Base-by-base conservation (phyloP, 1,140 invertebrate genomes). In the Planococcus citri region DNA sequence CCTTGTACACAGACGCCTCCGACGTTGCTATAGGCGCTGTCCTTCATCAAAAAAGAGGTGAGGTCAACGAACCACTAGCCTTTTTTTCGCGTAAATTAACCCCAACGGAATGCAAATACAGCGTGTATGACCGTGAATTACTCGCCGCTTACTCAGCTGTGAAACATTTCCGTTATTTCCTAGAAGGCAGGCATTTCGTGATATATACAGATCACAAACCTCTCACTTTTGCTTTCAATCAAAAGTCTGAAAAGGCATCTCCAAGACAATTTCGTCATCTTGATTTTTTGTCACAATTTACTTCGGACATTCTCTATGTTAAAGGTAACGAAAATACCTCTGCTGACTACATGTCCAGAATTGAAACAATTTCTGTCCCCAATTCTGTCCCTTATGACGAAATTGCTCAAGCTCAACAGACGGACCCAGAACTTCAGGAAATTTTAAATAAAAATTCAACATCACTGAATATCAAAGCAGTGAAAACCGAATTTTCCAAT, bases 91-190 rank as follows among this genome's bases (percentile, higher is more conserved):
- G 74, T 68, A 79, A 78, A 71, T 69, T 80, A 0, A 74, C 51
- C 8, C 57, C 72, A n/a, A 64, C 75, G 0, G 74, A 81, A 73
- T 29, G 69, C 21, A 75, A 76, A 37, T 79, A 80, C 68, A 74
- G 74, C 17, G 74, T 77, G 1, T 82, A 78, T 73, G 80, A 81
- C 70, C 68, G 78, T 9, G 80, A 83, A 73, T 72, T 83, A 1
- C 69, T 82, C 4, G 81, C 79, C 0, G 76, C 79, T 22, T 82
- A 81, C 73, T 64, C 72, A 20, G 75, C 75, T 8, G 73, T 81
- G 0, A 75, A 78, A 70, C 75, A 79, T 67, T 82, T 83, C 72
- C 72, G 74, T 6, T 75, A 80, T 68, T n/a, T 67, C 12, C 9
- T 67, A 8, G 22, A 67, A 67, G 64, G 64, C 4, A 3, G 27